These are phyloP conservation scores for Protaetia brevitarsis DNA, from an alignment of 1,140 invertebrate species.

Conservation along the genomic window DNA sequence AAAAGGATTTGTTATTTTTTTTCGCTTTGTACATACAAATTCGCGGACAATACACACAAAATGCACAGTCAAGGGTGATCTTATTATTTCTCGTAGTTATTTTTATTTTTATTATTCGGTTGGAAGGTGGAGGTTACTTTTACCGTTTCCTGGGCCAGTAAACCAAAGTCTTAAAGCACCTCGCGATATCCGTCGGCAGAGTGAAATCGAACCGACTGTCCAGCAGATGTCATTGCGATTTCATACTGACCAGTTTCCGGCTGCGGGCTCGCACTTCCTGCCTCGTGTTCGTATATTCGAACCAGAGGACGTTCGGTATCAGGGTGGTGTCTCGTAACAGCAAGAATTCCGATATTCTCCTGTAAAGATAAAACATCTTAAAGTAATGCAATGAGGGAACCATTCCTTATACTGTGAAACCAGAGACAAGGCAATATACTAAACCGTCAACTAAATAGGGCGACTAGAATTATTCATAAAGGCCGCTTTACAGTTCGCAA, in stretches of 20 bases:
- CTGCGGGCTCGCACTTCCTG: slow-evolving; percentile 65
- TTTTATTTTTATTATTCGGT: not conserved
- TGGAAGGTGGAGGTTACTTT: not conserved
- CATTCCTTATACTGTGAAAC: too few species aligned
- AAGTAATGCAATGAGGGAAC: not conserved
- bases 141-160: slow-evolving; percentile 42
- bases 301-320: slow-evolving; percentile 92
- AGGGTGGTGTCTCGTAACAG: slow-evolving; percentile 85
- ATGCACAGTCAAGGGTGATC: not conserved
- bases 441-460: too few species aligned
- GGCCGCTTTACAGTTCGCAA: too few species aligned
- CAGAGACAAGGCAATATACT: too few species aligned
- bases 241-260: slow-evolving; percentile 80
- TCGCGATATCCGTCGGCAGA: slow-evolving; percentile 33
- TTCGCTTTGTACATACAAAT: not conserved
- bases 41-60: not conserved
- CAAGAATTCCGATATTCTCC: slow-evolving; percentile 82
- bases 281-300: slow-evolving; percentile 87
- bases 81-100: not conserved
- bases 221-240: slow-evolving; percentile 76
- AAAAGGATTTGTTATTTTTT: too few species aligned
- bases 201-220: slow-evolving; percentile 42
- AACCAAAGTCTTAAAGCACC: slow-evolving; percentile 36
- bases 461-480: not conserved
- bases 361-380: slow-evolving; percentile 49